These are phyloP conservation scores for Gallinago solitaria DNA, from an alignment of 2,797 vertebrate species.

Conservation along the genomic window DNA sequence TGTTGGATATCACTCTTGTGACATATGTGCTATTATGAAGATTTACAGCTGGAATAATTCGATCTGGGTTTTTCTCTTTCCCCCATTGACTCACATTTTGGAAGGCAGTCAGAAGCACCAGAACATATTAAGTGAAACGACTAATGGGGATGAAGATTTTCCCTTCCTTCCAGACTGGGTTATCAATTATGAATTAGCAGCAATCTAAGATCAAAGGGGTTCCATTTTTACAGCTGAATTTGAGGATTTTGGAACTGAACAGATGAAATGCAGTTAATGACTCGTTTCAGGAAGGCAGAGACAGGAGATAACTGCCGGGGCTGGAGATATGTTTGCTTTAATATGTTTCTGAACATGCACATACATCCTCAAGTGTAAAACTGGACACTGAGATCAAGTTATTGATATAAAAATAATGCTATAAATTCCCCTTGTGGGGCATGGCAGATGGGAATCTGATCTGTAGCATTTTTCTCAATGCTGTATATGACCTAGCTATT, in stretches of 20 bases:
- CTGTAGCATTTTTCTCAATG: not conserved
- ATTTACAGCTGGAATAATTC: conserved; percentile 54
- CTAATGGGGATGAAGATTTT: conserved; percentile 46
- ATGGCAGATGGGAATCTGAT: not conserved
- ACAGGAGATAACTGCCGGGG: not conserved
- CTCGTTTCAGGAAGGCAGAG: conserved; percentile 30
- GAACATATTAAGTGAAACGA: conserved; percentile 50
- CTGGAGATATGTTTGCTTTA: conserved; percentile 2
- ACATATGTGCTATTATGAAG: conserved; percentile 26
- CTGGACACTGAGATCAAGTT: not conserved
- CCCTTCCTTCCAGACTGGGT: conserved; percentile 33
- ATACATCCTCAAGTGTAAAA: not conserved
- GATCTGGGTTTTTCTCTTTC: not conserved
- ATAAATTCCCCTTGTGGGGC: not conserved
- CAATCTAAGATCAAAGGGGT: conserved; percentile 68
- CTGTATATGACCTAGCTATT: not conserved
- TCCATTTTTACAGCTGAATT: conserved; percentile 55
- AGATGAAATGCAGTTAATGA: conserved; percentile 56
- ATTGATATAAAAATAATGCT: not conserved
- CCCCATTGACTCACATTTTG: conserved; percentile 31
- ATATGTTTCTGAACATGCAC: not conserved
- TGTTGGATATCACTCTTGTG: not conserved
- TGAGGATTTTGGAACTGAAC: conserved; percentile 63
- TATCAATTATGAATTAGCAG: conserved; percentile 69
- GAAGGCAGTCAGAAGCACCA: conserved; percentile 56